Percentiles rank a stretch among this genome's conserved stretches.
These are phyloP conservation scores for Agrotis puta DNA, from an alignment of 2,888 invertebrate genomes.

Conservation along the genomic window DNA sequence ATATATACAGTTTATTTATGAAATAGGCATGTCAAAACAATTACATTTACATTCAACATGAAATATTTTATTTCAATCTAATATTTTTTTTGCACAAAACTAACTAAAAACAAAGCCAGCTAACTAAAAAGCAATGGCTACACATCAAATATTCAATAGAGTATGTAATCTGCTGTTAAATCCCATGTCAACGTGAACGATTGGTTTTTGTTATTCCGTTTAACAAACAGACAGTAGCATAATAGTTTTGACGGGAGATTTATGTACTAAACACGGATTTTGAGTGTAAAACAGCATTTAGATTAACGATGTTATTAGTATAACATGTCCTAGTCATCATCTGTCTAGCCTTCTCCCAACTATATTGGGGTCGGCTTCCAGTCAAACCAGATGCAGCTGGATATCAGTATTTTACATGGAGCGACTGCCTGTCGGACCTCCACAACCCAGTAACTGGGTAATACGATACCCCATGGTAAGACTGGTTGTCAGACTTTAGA, in stretches of 20 bases:
- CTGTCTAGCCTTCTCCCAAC: too few species aligned
- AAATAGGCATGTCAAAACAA: neutral
- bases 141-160: neutral
- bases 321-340: too few species aligned
- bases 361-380: too few species aligned
- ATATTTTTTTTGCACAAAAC: neutral
- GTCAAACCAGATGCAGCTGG: too few species aligned
- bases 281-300: neutral
- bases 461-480: too few species aligned
- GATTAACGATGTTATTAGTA: neutral
- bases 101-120: neutral
- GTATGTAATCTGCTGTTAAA: constrained; percentile 33
- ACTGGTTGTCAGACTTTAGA: too few species aligned
- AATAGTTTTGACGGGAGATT: neutral
- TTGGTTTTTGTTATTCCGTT: constrained; percentile 9
- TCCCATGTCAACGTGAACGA: constrained; percentile 11
- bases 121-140: constrained; percentile 6
- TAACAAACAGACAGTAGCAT: neutral
- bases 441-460: too few species aligned
- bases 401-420: too few species aligned
- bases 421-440: too few species aligned
- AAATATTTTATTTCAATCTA: neutral
- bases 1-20: neutral
- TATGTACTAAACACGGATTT: constrained; percentile 1
- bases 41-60: neutral